A percentile compares a stretch with the other conserved stretches of the same genome.
Evolutionary conservation across 2,113 vertebrate species (phyloP).

Genomic region (Agapornis roseicollis): DNA sequence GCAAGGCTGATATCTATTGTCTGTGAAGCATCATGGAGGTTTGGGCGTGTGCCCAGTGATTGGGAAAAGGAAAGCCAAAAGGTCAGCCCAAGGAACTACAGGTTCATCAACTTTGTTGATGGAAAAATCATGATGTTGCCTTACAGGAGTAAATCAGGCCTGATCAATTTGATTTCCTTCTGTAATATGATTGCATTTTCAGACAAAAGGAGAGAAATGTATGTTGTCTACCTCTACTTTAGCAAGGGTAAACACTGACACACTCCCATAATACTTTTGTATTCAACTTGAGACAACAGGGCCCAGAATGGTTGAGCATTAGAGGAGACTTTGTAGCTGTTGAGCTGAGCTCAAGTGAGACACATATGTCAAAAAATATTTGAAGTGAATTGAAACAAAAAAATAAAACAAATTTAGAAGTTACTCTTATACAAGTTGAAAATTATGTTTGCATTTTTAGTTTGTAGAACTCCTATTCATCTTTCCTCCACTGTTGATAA

Average conservation of each 20-base stretch:
- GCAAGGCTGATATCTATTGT: slow-evolving; percentile 23
- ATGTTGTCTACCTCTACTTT: neutral
- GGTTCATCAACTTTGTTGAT: neutral
- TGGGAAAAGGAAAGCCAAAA: neutral
- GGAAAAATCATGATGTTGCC: neutral
- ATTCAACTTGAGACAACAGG: neutral
- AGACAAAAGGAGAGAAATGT: neutral
- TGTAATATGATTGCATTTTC: neutral
- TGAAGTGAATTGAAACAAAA: neutral
- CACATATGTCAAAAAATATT: neutral
- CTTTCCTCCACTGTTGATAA: neutral
- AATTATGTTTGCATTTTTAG: neutral
- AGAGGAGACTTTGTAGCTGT: neutral
- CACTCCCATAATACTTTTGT: neutral
- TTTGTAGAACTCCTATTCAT: neutral
- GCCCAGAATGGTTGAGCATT: neutral
- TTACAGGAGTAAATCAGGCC: neutral
- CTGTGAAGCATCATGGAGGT: slow-evolving; percentile 33
- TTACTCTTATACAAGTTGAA: neutral
- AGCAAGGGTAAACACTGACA: neutral
- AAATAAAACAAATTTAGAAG: neutral
- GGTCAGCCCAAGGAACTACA: neutral
- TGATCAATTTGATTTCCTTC: neutral
- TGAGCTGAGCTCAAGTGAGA: neutral
- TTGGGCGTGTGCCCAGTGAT: slow-evolving; percentile 15